Conservation (phyloP, 2,797 vertebrate genomes). For the Falco berigora region DNA sequence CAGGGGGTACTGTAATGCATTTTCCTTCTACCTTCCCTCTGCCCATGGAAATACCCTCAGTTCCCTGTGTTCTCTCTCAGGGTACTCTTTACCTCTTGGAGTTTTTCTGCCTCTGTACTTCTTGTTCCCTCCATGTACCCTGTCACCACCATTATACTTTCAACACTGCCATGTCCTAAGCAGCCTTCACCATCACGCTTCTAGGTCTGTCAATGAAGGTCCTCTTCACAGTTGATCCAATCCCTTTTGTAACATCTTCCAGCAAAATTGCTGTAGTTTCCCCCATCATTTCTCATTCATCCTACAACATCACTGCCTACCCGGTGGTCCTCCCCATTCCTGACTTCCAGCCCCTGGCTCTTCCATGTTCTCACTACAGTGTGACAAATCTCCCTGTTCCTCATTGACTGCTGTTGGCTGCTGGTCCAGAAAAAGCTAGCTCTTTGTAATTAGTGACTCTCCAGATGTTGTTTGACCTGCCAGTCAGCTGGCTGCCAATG, state of each 20-base stretch:
- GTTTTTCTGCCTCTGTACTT: background rate
- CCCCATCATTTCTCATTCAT: background rate
- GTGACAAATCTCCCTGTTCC: background rate
- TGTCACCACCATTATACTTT: background rate
- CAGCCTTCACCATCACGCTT: background rate
- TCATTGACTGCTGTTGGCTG: rapidly evolving
- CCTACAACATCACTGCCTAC: background rate
- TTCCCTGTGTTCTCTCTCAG: rapidly evolving
- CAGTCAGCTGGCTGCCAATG: background rate
- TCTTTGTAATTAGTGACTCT: background rate
- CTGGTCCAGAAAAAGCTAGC: background rate
- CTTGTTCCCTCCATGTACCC: background rate
- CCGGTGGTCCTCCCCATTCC: background rate
- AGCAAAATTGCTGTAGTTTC: background rate
- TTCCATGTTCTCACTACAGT: rapidly evolving
- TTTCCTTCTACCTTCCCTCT: background rate
- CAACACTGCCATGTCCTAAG: background rate
- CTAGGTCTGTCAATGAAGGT: background rate
- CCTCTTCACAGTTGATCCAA: background rate
- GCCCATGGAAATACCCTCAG: background rate
- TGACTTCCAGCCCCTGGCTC: background rate
- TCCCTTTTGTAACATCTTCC: background rate
- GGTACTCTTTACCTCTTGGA: background rate
- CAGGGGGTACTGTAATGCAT: rapidly evolving
- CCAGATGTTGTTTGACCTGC: background rate